Base-by-base conservation (phyloP, 2,888 invertebrate genomes). In the Drosophila pseudotakahashii region DNA sequence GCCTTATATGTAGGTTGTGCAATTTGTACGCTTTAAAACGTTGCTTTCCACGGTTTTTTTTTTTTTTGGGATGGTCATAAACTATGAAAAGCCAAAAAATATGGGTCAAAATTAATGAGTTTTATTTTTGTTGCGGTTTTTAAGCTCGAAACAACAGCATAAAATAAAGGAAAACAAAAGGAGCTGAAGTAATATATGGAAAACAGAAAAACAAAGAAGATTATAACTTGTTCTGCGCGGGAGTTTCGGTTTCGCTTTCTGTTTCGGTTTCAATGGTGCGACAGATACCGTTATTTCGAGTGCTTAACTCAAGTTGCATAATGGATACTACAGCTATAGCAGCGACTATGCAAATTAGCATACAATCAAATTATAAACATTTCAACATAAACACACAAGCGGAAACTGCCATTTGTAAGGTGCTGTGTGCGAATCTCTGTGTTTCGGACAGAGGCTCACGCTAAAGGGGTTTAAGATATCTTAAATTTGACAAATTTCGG, bases 301-400 rank as follows among this genome's bases (percentile, higher is more conserved):
- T 57, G 67, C 67, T 64, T 66, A 64, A 70, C 64, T 73, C 47
- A 34, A 48, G 66, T 77, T 79, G 76, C 79, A 79, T 79, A 77
- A 80, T 59, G 57, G 55, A 36, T 26, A 51, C 55, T 52, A 45
- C 34, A 2, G 9, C 36, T 57, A 45, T 26, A 2, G 9, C 37
- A 4, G 50, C 45, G 36, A 61, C 57, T 70, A 64, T 73, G 70
- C 68, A 77, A 83, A 86, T 88, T 83, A 67, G 84, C 84, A 88
- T 81, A 88, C 87, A 85, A 86, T 86, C 76, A 76, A 78, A 77
- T 75, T 77, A 69, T 81, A 87, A 81, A 74, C 63, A 85, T 83
- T 88, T 79, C 72, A 75, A 76, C 81, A 84, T 71, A 78, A 78
- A 67, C 67, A 76, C 73, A 79, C 73, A 68, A 80, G 54, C 81